Percentiles rank a stretch among this genome's conserved stretches.
Conservation (phyloP, 2,888 invertebrate species). For the Ichneumon xanthorius region DNA sequence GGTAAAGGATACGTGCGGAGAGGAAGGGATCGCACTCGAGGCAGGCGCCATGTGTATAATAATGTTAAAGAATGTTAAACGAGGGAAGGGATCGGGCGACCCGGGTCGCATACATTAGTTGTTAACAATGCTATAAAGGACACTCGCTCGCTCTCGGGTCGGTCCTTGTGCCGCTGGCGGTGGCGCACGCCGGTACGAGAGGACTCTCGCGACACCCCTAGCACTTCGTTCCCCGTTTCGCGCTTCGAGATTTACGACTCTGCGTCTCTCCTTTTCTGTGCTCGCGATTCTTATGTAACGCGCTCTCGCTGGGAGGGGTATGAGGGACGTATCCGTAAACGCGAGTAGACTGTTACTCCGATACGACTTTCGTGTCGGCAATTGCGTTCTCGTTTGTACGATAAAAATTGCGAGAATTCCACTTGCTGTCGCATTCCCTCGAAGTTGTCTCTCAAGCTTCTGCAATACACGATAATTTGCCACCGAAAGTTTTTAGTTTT, state of each 20-base stretch:
- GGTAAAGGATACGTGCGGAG: constrained; percentile 61
- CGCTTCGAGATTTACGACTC: constrained; percentile 80
- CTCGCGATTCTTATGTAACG: constrained; percentile 79
- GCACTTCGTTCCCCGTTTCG: constrained; percentile 69
- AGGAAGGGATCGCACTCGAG: constrained; percentile 69
- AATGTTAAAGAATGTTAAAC: constrained; percentile 84
- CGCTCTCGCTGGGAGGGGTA: constrained; percentile 63
- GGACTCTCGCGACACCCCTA: constrained; percentile 62
- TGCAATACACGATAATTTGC: neutral
- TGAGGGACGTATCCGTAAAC: constrained; percentile 74
- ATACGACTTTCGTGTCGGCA: constrained; percentile 58
- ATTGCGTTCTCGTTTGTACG: constrained; percentile 60
- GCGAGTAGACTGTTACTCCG: constrained; percentile 25
- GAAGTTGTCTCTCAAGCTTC: neutral
- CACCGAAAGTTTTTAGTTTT: neutral
- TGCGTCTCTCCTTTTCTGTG: constrained; percentile 73
- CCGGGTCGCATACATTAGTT: constrained; percentile 84
- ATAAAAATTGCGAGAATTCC: constrained; percentile 35
- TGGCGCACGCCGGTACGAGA: constrained; percentile 52
- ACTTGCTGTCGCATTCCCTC: neutral
- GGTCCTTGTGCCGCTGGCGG: constrained; percentile 56
- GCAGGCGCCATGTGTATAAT: constrained; percentile 84
- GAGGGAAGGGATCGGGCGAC: constrained; percentile 77
- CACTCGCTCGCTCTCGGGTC: constrained; percentile 78
- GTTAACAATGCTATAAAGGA: constrained; percentile 85